Evolutionary conservation across 2,888 invertebrate species (phyloP), one percentile per base, ranked within the genome.

Genomic region (Selenia dentaria): DNA sequence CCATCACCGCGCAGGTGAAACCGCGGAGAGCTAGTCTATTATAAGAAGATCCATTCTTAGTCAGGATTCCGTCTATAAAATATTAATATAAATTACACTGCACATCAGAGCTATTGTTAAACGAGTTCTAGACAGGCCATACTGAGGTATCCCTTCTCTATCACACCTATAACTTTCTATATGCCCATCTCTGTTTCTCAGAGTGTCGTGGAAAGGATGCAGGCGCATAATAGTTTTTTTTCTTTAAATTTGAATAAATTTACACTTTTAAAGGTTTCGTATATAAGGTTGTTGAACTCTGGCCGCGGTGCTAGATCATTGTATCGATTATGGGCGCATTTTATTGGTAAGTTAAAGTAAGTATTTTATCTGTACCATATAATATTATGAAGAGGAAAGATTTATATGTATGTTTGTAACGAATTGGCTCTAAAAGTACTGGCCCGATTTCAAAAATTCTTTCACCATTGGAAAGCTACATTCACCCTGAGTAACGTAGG

Each of bases 241-340:
- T 53, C 37, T 82, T 82, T 68, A 80, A 85, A 85, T 86, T 85
- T 86, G 79, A 86, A 87, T 87, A 87, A 84, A 86, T 87, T 87
- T 87, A 85, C 86, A 86, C 84, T 82, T 84, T 83, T 75, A 84
- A 81, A 77, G 79, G 73, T 54, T 55, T 55, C 18, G 54, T 53
- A 10, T 14, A 9, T n/a, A 49, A 70, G 83, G 79, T 81, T 69
- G 55, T 72, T 79, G 81, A n/a, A 74, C 83, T 70, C 68, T 40
- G 51, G 14, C n/a, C 13, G 51, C 56, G 55, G 43, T 55, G 55
- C 50, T 62, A 62, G 53, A 51, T 67, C 62, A 61, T 49, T 50
- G 50, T 48, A 54, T 48, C 47, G 49, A 51, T 56, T 57, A 51
- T 38, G 24, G 18, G 24, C 26, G 25, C 37, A 28, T 51, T 28